Conservation (phyloP, 2,888 invertebrate species). For the Lypha dubia region DNA sequence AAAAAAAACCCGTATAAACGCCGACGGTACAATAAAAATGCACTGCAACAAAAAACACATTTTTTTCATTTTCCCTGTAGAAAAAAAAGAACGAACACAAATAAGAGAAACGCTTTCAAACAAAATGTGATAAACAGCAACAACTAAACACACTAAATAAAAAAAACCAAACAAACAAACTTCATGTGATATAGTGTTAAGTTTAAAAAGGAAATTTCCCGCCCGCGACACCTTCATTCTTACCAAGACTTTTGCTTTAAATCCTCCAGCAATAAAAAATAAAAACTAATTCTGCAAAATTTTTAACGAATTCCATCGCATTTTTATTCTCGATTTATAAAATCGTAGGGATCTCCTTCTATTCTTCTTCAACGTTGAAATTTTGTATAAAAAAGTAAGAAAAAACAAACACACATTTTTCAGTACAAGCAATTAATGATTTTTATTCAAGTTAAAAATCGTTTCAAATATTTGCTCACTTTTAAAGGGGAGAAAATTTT, state of each 20-base stretch:
- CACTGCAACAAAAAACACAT: slow-evolving; percentile 7
- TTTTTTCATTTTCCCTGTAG: slow-evolving; percentile 4
- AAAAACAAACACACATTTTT: neutral
- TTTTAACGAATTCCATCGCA: slow-evolving; percentile 79
- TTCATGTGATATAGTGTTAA: slow-evolving; percentile 81
- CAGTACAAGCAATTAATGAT: slow-evolving; percentile 48
- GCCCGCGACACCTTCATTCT: neutral
- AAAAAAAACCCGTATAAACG: slow-evolving; percentile 39
- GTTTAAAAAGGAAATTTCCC: slow-evolving; percentile 73
- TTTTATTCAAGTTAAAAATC: slow-evolving; percentile 57
- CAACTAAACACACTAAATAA: slow-evolving; percentile 42
- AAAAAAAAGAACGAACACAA: too few species aligned
- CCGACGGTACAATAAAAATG: slow-evolving; percentile 71
- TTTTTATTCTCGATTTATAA: slow-evolving; percentile 81
- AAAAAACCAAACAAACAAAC: neutral
- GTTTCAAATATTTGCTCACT: slow-evolving; percentile 64
- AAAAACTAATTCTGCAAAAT: slow-evolving; percentile 30
- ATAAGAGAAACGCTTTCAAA: slow-evolving; percentile 2
- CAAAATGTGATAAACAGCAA: slow-evolving; percentile 26
- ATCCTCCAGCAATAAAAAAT: too few species aligned
- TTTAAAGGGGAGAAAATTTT: slow-evolving; percentile 20
- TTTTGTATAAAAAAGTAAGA: slow-evolving; percentile 53
- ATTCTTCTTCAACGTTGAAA: slow-evolving; percentile 21
- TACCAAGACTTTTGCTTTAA: slow-evolving; percentile 41
- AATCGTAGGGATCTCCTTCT: slow-evolving; percentile 80